Base-by-base conservation (phyloP, 2,888 invertebrate species). In the Conomelus anceps region DNA sequence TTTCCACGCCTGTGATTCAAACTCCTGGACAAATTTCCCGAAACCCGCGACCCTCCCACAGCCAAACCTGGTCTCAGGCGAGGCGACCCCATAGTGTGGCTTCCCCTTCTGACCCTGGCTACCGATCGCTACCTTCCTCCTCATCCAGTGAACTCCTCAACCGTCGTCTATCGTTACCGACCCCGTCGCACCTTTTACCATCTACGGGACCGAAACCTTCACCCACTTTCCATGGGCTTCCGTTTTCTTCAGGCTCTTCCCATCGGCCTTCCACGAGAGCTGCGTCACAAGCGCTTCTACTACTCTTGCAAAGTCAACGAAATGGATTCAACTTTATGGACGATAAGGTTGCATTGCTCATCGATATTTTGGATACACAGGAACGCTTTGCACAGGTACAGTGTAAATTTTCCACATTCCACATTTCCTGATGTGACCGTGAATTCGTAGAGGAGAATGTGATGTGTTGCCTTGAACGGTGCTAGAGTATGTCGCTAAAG, bases 311-410 rank as follows among this genome's bases (percentile, higher is more conserved):
- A 91, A 96, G 96, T 93, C 96, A 96, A 20, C 94, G 96, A 90
- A 96, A 96, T 92, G 96, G 96, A 23, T 96, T 96, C 93, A 96
- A 96, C 92, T 96, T 96, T 92, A 95, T 96, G 94, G 96, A 96
- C 92, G 96, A 96, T 94, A 96, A 96, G 93, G 95, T 97, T 92
- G 95, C 96, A 85, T 94, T 97, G 88, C 96, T 97, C 94, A 96
- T 97, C 93, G 97, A 97, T 92, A 97, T 97, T 92, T 94, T 97
- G 93, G 97, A 97, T 93, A 96, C 97, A 89, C 97, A 97, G 94
- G 96, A 97, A 93, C 95, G 95, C 93, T 96, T 97, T 93, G 96
- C 96, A 92, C 96, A 97, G 97, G 97, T 97, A 94, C 7, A 7
- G 63, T 63, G n/a, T 63, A n/a, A 3, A 63, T 63, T n/a, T 13